These are phyloP conservation scores for Ceryle rudis DNA, from an alignment of 2,797 vertebrate genomes.

Conservation along the genomic window DNA sequence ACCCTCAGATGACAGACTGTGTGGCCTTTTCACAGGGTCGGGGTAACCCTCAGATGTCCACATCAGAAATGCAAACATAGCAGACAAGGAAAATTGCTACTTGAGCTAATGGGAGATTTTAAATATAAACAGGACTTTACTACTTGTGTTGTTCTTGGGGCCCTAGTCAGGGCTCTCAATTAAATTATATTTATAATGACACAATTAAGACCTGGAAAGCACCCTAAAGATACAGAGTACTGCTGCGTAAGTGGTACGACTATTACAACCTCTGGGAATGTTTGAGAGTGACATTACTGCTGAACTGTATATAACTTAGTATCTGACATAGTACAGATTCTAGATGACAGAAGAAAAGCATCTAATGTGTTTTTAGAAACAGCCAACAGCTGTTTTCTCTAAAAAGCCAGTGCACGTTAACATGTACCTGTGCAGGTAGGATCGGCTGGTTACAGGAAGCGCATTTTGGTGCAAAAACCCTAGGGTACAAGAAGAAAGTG, in stretches of 20 bases:
- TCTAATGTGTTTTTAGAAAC: not conserved
- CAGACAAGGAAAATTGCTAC: not conserved
- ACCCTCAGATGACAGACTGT: not conserved
- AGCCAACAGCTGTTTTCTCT: not conserved
- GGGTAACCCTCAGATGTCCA: not conserved
- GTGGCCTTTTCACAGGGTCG: not conserved
- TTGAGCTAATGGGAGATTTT: not conserved
- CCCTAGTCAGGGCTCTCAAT: not conserved
- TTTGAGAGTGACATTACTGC: not conserved
- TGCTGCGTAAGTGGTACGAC: not conserved
- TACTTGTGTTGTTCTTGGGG: not conserved
- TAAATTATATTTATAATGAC: not conserved
- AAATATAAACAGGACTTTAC: not conserved
- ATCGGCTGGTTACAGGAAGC: constrained; percentile 96
- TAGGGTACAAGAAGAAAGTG: constrained; percentile 69
- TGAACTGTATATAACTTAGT: not conserved
- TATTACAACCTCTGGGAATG: not conserved
- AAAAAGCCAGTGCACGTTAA: not conserved
- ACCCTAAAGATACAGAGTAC: not conserved
- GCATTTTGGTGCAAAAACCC: constrained; percentile 98
- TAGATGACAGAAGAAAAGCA: not conserved
- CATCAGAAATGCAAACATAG: not conserved
- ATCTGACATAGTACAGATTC: not conserved
- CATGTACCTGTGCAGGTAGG: constrained; percentile 93
- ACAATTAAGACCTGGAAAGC: constrained; percentile 13